Conservation (phyloP, 2,797 vertebrate species). For the Chrosomus eos region DNA sequence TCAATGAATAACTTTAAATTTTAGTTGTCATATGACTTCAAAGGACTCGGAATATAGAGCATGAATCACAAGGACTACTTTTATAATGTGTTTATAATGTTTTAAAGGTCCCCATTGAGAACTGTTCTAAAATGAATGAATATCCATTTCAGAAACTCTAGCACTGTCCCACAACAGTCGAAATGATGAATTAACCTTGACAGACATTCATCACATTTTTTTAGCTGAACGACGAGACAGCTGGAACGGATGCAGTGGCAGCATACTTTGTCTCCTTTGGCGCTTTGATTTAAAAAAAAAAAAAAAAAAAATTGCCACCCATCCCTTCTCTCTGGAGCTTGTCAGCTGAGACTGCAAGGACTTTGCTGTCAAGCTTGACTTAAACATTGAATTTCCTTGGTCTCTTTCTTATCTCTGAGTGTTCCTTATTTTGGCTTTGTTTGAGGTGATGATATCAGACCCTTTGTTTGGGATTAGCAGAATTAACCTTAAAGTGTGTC, state of each 20-base stretch:
- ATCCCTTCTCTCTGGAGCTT: constrained; percentile 2
- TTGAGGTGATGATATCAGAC: constrained; percentile 23
- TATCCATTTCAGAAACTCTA: not conserved
- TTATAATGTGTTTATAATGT: not conserved
- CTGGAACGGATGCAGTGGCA: constrained; percentile 1
- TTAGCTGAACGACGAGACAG: not conserved
- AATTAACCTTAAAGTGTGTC: constrained; percentile 42
- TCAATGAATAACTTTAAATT: not conserved
- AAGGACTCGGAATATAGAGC: not conserved
- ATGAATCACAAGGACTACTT: not conserved
- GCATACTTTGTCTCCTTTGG: constrained; percentile 30
- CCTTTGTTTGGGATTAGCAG: constrained; percentile 3
- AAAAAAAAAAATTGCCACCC: not conserved
- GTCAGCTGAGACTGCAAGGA: constrained; percentile 15
- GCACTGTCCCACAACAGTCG: not conserved
- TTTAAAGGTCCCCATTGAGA: not conserved
- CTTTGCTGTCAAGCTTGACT: constrained; percentile 35
- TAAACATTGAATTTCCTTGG: constrained; percentile 20
- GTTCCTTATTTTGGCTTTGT: constrained; percentile 17
- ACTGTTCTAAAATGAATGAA: not conserved
- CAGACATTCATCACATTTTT: constrained; percentile 4
- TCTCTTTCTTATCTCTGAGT: constrained; percentile 21
- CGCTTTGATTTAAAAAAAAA: not conserved
- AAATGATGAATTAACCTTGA: constrained; percentile 27
- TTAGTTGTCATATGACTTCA: not conserved